Conservation (phyloP, 2,888 invertebrate genomes). For the Sinotaia quadrata region DNA sequence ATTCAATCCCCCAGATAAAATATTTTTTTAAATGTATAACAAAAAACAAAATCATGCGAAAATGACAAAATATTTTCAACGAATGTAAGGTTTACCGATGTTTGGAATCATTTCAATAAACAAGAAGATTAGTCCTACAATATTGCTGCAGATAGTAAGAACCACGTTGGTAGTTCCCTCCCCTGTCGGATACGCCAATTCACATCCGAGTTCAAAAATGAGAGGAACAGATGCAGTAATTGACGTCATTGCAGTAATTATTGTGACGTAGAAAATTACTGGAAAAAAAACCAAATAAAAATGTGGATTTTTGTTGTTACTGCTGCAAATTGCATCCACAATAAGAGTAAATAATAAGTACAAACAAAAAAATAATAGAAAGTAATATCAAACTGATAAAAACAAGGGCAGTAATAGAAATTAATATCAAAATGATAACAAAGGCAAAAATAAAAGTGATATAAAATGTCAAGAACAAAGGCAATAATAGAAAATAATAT, state of each 20-base stretch:
- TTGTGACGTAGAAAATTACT: conserved; percentile 49
- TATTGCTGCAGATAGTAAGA: conserved; percentile 53
- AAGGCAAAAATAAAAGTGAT: too few species aligned
- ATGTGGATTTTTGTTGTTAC: too few species aligned
- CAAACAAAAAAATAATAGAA: too few species aligned
- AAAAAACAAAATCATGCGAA: not conserved
- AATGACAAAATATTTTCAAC: not conserved
- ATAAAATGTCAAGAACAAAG: too few species aligned
- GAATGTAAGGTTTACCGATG: conserved; percentile 43
- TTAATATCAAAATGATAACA: too few species aligned
- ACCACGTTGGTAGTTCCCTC: conserved; percentile 60
- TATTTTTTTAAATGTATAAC: too few species aligned
- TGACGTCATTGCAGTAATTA: conserved; percentile 45
- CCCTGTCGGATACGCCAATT: conserved; percentile 55
- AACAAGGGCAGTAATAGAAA: too few species aligned
- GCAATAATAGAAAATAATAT: too few species aligned
- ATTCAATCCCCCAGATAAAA: too few species aligned
- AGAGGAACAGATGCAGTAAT: conserved; percentile 53
- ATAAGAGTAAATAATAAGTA: too few species aligned
- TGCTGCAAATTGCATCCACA: too few species aligned
- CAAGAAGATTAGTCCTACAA: conserved; percentile 53
- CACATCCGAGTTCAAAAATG: conserved; percentile 57
- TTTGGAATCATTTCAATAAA: conserved; percentile 46
- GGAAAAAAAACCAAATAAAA: conserved; percentile 38
- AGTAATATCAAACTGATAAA: too few species aligned